Percentiles rank a stretch among this genome's conserved stretches.
Evolutionary conservation across 2,113 vertebrate genomes (phyloP).

Genomic region (Stigmatopora nigra): DNA sequence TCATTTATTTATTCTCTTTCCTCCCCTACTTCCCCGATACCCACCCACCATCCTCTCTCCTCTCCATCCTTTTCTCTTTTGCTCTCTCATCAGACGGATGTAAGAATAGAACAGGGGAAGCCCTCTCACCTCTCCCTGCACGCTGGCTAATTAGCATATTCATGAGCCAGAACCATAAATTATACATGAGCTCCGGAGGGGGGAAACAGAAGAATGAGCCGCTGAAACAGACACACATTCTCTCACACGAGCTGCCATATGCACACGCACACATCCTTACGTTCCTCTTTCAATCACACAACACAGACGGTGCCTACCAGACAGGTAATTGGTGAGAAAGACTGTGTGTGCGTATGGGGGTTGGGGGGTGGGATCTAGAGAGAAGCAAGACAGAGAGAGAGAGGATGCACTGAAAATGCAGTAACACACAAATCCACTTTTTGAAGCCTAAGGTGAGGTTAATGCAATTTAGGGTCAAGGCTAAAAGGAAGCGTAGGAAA

Average conservation of each 20-base stretch:
- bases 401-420: constrained; percentile 27
- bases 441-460: constrained; percentile 28
- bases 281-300: constrained; percentile 55
- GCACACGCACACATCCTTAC: constrained; percentile 32
- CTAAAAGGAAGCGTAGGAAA: constrained; percentile 20
- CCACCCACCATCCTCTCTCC: constrained; percentile 12
- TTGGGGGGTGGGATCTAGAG: constrained; percentile 43
- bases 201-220: constrained; percentile 65
- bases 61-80: constrained; percentile 37
- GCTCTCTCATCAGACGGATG: constrained; percentile 65
- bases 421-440: constrained; percentile 27
- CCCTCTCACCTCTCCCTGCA: constrained; percentile 78
- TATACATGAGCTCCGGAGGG: constrained; percentile 76
- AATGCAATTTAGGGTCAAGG: constrained; percentile 27
- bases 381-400: constrained; percentile 39
- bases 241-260: constrained; percentile 15
- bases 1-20: constrained; percentile 48
- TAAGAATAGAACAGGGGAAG: constrained; percentile 78
- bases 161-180: constrained; percentile 70
- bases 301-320: constrained; percentile 50
- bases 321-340: constrained; percentile 67
- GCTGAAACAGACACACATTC: constrained; percentile 36
- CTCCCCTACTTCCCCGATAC: constrained; percentile 38
- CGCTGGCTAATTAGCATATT: constrained; percentile 74
- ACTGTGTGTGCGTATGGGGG: constrained; percentile 40